Evolutionary conservation across 2,113 vertebrate species (phyloP).

Genomic region (Cettia cetti): DNA sequence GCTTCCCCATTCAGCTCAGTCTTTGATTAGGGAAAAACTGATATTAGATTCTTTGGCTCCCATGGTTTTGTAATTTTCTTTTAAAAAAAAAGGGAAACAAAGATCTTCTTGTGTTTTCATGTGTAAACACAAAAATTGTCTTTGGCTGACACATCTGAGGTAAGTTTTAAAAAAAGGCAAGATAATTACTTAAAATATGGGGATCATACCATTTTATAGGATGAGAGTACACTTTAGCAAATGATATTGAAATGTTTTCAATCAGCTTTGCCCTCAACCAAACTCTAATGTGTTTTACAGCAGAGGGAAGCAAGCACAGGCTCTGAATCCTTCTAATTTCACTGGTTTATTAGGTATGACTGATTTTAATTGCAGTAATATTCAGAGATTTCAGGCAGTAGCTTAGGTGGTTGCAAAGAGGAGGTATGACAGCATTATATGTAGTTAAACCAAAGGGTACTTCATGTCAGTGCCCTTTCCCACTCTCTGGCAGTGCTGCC

Average conservation of each 20-base stretch:
- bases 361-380: background rate
- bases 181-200: background rate
- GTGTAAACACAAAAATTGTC: background rate
- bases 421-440: rapidly evolving
- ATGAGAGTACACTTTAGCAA: background rate
- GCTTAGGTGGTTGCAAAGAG: background rate
- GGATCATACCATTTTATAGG: background rate
- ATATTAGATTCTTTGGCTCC: background rate
- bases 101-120: rapidly evolving
- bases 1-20: background rate
- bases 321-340: background rate
- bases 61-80: background rate
- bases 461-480: background rate
- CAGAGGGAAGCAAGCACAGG: background rate
- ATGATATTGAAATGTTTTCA: background rate
- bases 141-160: background rate
- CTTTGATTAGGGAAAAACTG: background rate
- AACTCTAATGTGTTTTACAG: background rate
- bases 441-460: background rate
- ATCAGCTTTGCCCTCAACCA: background rate
- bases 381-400: background rate
- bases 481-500: background rate
- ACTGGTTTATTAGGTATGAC: background rate
- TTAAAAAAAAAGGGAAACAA: background rate
- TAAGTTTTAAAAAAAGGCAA: background rate